A percentile compares a stretch with the other conserved stretches of the same genome.
Conservation (phyloP, 2,797 vertebrate genomes). For the Melanotaenia boesemani region DNA sequence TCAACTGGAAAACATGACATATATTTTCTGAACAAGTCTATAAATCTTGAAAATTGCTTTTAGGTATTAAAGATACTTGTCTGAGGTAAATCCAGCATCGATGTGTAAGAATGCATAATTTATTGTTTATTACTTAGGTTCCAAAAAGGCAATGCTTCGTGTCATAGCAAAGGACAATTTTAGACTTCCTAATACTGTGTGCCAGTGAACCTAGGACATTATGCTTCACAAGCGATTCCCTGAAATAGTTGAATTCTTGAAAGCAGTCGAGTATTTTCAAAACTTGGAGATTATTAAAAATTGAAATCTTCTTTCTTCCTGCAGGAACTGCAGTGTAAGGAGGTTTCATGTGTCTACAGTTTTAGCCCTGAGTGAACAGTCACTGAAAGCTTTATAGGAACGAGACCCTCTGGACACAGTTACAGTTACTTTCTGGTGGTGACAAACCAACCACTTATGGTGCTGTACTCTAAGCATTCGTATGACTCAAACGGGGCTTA, state of each 20-base stretch:
- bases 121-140: constrained; percentile 12
- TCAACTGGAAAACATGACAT: constrained; percentile 29
- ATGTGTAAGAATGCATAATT: neutral
- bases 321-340: neutral
- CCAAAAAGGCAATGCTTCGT: neutral
- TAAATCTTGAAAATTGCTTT: constrained; percentile 10
- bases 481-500: constrained; percentile 17
- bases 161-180: neutral
- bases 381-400: constrained; percentile 33
- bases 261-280: constrained; percentile 19
- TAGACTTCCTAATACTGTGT: neutral
- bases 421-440: constrained; percentile 40
- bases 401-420: constrained; percentile 31
- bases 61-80: constrained; percentile 4
- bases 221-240: neutral
- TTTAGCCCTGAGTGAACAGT: constrained; percentile 36
- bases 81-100: constrained; percentile 4
- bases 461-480: constrained; percentile 10
- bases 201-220: neutral
- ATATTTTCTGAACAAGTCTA: constrained; percentile 11
- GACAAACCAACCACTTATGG: constrained; percentile 32
- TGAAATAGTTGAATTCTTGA: constrained; percentile 31
- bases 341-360: constrained; percentile 14
- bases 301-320: constrained; percentile 8
- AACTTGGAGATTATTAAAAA: constrained; percentile 23